phyloP scores from a whole-genome alignment of 2,888 invertebrate genomes.

The Plagiodera versicolora region DNA sequence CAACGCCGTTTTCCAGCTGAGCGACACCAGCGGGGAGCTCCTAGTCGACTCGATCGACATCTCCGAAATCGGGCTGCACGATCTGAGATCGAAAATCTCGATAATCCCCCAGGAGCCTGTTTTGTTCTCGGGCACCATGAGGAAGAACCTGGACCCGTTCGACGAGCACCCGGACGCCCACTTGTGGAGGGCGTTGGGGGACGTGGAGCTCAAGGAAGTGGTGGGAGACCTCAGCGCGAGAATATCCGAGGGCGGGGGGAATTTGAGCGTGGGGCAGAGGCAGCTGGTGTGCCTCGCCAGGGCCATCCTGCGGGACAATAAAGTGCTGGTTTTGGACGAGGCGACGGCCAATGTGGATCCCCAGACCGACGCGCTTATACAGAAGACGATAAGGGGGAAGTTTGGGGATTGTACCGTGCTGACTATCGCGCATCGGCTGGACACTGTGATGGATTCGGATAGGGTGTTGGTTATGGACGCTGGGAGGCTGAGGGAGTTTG shows the following conservation, averaged over 20 bases:
- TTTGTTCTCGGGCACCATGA: constrained; percentile 79
- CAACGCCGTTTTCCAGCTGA: constrained; percentile 70
- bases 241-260: constrained; percentile 63
- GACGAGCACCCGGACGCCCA: constrained; percentile 70
- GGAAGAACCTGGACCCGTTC: constrained; percentile 90
- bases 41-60: constrained; percentile 64
- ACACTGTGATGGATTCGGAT: constrained; percentile 86
- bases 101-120: constrained; percentile 66
- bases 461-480: constrained; percentile 77
- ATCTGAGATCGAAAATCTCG: constrained; percentile 58
- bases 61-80: constrained; percentile 56
- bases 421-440: constrained; percentile 81
- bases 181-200: constrained; percentile 81
- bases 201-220: constrained; percentile 74
- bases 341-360: constrained; percentile 83
- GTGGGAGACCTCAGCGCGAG: constrained; percentile 48
- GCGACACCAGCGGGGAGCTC: constrained; percentile 60
- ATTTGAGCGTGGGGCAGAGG: constrained; percentile 59
- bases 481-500: constrained; percentile 75
- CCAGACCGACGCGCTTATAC: constrained; percentile 75
- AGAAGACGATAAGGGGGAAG: constrained; percentile 72
- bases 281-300: constrained; percentile 72
- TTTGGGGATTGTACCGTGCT: constrained; percentile 78
- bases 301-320: constrained; percentile 58
- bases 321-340: constrained; percentile 60